A percentile compares a stretch with the other conserved stretches of the same genome.
Evolutionary conservation across 2,797 vertebrate species (phyloP).

Genomic region (Gallinago solitaria): DNA sequence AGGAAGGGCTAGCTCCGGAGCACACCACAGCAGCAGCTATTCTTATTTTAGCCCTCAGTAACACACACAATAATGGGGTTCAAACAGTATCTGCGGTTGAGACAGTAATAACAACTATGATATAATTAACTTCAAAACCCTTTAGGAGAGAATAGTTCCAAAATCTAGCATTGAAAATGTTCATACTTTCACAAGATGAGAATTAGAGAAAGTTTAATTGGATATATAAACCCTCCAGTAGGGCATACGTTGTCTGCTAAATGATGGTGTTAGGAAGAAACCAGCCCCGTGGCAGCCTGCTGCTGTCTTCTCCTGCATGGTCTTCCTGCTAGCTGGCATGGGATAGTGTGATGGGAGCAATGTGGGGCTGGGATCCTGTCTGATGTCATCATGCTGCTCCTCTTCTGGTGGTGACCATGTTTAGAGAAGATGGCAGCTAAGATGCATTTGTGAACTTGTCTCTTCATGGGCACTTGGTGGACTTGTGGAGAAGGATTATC

Average conservation of each 20-base stretch:
- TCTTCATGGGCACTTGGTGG: fast-evolving
- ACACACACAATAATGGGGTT: slow-evolving; percentile 46
- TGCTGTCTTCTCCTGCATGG: background rate
- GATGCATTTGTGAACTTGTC: background rate
- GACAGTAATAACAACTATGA: slow-evolving; percentile 43
- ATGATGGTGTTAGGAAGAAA: background rate
- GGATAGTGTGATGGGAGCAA: background rate
- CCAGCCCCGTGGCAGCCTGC: background rate
- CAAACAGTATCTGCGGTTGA: slow-evolving; percentile 28
- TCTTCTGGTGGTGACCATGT: fast-evolving
- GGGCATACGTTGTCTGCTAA: background rate
- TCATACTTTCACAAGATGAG: slow-evolving; percentile 28
- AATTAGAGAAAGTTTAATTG: slow-evolving; percentile 52
- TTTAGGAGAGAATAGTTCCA: slow-evolving; percentile 56
- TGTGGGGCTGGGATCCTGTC: fast-evolving
- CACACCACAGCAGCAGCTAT: background rate
- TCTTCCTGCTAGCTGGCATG: background rate
- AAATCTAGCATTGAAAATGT: slow-evolving; percentile 1
- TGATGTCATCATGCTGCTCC: background rate
- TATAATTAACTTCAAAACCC: slow-evolving; percentile 60
- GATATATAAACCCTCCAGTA: slow-evolving; percentile 30
- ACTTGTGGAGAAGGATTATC: background rate
- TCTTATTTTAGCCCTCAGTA: slow-evolving; percentile 52
- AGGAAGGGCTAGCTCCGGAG: slow-evolving; percentile 21
- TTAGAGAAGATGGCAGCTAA: background rate